Conservation (phyloP, 2,113 vertebrate species). For the Alosa alosa region DNA sequence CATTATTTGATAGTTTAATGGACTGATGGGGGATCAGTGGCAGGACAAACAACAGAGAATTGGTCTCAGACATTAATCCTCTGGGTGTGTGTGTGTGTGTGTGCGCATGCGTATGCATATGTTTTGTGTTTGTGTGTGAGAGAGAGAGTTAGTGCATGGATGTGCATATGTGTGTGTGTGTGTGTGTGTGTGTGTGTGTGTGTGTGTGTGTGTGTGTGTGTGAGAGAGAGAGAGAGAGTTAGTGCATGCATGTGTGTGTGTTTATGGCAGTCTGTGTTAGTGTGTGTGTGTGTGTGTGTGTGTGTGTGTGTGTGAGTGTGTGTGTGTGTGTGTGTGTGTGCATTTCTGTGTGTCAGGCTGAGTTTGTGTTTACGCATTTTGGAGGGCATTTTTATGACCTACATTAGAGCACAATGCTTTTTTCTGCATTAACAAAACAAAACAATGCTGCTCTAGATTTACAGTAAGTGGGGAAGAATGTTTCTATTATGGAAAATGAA, state of each 20-base stretch:
- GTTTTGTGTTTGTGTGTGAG: background rate
- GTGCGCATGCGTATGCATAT: background rate
- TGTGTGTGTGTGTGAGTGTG: background rate
- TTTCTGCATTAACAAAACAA: background rate
- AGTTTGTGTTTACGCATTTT: background rate
- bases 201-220: slow-evolving; percentile 2
- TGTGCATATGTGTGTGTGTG: background rate
- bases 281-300: slow-evolving; percentile 13
- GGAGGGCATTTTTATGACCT: slow-evolving; percentile 13
- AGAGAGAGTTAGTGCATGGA: background rate
- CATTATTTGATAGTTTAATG: background rate
- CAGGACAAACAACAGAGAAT: background rate
- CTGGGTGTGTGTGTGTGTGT: slow-evolving; percentile 3
- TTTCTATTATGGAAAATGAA: background rate
- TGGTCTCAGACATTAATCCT: background rate
- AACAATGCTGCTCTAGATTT: background rate
- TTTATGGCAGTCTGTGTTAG: background rate
- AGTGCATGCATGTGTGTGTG: slow-evolving; percentile 6
- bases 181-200: slow-evolving; percentile 14
- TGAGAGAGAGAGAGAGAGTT: background rate
- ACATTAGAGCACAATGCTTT: background rate
- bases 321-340: slow-evolving; percentile 4
- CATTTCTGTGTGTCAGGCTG: background rate
- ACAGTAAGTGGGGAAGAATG: background rate
- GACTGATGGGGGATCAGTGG: background rate